These are phyloP conservation scores for Brenthis hecate DNA, from an alignment of 2,888 invertebrate genomes.

Conservation along the genomic window DNA sequence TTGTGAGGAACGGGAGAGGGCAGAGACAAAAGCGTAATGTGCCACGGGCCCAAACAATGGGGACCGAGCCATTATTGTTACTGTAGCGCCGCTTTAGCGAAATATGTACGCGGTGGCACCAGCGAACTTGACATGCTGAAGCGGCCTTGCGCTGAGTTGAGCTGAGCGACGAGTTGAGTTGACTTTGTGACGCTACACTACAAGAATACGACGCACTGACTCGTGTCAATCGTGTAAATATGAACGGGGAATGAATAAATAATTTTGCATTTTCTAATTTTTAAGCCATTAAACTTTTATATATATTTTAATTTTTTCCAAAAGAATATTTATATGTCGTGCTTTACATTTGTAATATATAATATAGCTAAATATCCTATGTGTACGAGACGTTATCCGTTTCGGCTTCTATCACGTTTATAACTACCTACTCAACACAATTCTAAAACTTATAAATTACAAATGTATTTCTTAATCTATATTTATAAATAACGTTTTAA, in stretches of 20 bases:
- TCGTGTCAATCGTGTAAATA: conserved; percentile 40
- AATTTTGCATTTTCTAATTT: not conserved
- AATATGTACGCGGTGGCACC: conserved; percentile 72
- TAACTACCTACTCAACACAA: too few species aligned
- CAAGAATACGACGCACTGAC: conserved; percentile 40
- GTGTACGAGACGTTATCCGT: too few species aligned
- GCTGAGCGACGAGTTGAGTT: conserved; percentile 30
- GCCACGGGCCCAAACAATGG: conserved; percentile 82
- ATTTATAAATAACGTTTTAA: too few species aligned
- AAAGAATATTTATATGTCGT: not conserved
- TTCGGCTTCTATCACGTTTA: too few species aligned
- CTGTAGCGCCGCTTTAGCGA: conserved; percentile 78
- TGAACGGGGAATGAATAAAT: conserved; percentile 19
- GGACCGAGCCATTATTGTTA: conserved; percentile 80
- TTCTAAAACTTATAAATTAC: too few species aligned
- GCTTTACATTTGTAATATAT: too few species aligned
- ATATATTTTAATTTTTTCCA: not conserved
- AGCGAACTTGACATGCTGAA: conserved; percentile 78
- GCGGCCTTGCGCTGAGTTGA: conserved; percentile 51
- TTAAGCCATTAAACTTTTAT: too few species aligned
- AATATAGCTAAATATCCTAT: too few species aligned
- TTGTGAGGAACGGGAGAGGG: conserved; percentile 82
- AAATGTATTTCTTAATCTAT: too few species aligned
- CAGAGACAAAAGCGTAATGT: conserved; percentile 83
- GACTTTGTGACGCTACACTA: conserved; percentile 43